Conservation (phyloP, 2,888 invertebrate genomes). For the Papilio protenor region DNA sequence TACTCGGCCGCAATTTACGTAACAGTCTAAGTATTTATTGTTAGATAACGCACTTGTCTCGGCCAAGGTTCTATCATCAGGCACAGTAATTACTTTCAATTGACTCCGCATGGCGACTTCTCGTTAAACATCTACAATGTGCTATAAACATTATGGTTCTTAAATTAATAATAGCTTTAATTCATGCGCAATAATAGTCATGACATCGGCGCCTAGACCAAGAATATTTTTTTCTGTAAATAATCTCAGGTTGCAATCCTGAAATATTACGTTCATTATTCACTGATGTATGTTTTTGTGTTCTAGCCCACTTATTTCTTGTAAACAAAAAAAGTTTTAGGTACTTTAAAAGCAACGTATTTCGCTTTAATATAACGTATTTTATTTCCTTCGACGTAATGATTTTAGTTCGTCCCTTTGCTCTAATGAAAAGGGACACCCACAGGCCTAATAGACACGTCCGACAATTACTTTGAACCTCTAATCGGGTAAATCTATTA, state of each 20-base stretch:
- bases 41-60: conserved; percentile 42
- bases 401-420: not conserved
- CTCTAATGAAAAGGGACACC: conserved; percentile 10
- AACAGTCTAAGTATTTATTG: conserved; percentile 41
- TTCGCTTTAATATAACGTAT: not conserved
- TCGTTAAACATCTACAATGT: conserved; percentile 12
- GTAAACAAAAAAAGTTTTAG: not conserved
- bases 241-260: not conserved
- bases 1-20: conserved; percentile 27
- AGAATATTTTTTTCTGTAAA: not conserved
- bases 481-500: conserved; percentile 30
- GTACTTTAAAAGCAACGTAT: not conserved
- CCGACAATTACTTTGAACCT: conserved; percentile 2
- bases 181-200: conserved; percentile 16
- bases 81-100: conserved; percentile 49
- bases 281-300: not conserved
- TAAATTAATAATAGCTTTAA: conserved; percentile 33
- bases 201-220: not conserved
- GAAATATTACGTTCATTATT: not conserved
- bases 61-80: conserved; percentile 49
- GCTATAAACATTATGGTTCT: conserved; percentile 20
- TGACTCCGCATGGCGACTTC: conserved; percentile 43
- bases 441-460: conserved; percentile 5
- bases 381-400: not conserved
- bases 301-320: not conserved